Base-by-base conservation (phyloP, 1,140 invertebrate species). In the Leptoteleia sp. region DNA sequence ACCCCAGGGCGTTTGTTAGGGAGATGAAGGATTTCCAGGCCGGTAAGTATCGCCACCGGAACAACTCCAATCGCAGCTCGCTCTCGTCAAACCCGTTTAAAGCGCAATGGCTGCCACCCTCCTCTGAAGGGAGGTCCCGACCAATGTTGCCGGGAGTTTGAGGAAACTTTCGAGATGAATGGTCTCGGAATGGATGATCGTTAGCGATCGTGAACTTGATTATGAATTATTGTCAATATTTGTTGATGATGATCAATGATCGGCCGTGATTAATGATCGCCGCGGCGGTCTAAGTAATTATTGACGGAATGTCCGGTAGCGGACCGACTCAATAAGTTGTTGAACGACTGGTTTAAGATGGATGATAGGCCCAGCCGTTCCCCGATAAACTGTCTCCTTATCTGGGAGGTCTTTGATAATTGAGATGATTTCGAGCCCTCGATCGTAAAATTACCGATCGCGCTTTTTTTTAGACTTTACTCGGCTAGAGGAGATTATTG, bases 1-100 rank as follows among this genome's bases (percentile, higher is more conserved):
- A 81, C 81, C 81, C 80, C 76, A 40, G 71, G 80, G 81, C 77
- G 71, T 82, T 82, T 78, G 70, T 78, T 79, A 81, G 73, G 72
- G 77, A 73, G 47, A 76, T 55, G 72, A 81, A 75, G 76, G 65
- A 54, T 65, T 72, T 76, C 77, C 70, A 79, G 52, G 67, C 68
- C 52, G 68, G 70, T 75, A 81, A 79, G 81, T 70, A 71, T 75
- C 59, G 68, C 62, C 47, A 81, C 76, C 82, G 83, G 50, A 72
- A 67, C 71, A 67, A 81, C 72, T 72, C 72, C 78, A 79, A 79
- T 80, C 65, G 71, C 59, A 59, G 42, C 59, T 50, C 62, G 47
- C 48, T 71, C 65, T 42, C 35, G 64, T 64, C 72, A 67, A 65
- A 67, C 70, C 47, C 76, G 77, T 79, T 76, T 64, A 54, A 76